These are phyloP conservation scores for Coelopa frigida DNA, from an alignment of 1,140 invertebrate genomes.

Conservation along the genomic window DNA sequence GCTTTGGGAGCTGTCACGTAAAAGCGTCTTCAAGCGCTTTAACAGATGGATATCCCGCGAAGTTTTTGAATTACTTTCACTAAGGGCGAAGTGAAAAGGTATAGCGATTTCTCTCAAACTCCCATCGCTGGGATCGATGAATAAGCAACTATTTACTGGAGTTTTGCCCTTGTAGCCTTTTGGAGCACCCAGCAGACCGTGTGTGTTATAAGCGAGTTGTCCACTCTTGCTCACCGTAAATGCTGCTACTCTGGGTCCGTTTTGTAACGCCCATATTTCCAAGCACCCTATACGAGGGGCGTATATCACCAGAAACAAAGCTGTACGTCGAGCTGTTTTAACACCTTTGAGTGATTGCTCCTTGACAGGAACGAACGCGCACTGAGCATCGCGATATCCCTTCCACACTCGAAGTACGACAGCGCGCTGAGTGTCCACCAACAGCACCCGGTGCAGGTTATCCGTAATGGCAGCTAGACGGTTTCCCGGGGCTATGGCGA, in stretches of 20 bases:
- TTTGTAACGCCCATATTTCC: slow-evolving; percentile 80
- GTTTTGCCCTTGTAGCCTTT: slow-evolving; percentile 48
- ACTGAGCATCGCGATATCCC: slow-evolving; percentile 89
- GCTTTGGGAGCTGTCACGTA: slow-evolving; percentile 54
- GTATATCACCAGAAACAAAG: slow-evolving; percentile 79
- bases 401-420: slow-evolving; percentile 83
- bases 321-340: slow-evolving; percentile 46
- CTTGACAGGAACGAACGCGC: slow-evolving; percentile 65
- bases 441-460: slow-evolving; percentile 74
- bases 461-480: slow-evolving; percentile 76
- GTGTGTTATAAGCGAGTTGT: slow-evolving; percentile 67
- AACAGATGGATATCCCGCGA: slow-evolving; percentile 81
- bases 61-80: slow-evolving; percentile 76
- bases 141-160: slow-evolving; percentile 62
- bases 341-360: slow-evolving; percentile 38
- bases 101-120: slow-evolving; percentile 71
- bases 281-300: slow-evolving; percentile 73
- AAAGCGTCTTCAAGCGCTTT: slow-evolving; percentile 64
- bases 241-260: slow-evolving; percentile 79
- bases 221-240: slow-evolving; percentile 83
- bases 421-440: slow-evolving; percentile 75
- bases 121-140: slow-evolving; percentile 73
- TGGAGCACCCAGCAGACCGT: slow-evolving; percentile 56
- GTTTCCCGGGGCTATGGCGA: slow-evolving; percentile 72
- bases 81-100: slow-evolving; percentile 84